phyloP scores from a whole-genome alignment of 2,888 invertebrate genomes.

The Ormia ochracea region DNA sequence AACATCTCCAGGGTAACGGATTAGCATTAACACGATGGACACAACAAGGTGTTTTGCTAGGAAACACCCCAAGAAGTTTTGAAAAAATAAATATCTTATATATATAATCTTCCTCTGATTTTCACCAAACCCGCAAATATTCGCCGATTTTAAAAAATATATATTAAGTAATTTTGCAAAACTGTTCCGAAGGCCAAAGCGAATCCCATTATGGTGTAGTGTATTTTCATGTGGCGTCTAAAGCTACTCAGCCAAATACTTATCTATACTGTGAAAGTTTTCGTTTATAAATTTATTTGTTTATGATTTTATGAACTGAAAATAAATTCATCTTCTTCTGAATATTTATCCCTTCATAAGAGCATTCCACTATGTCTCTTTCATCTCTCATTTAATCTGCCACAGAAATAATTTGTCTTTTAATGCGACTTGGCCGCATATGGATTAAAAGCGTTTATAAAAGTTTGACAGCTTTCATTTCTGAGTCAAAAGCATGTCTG shows the following conservation, averaged over 20 bases:
- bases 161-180: too few relatives aligned
- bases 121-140: too few relatives aligned
- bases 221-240: background rate
- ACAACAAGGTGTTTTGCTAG: too few relatives aligned
- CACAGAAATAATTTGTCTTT: slow-evolving; percentile 61
- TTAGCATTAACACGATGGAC: too few relatives aligned
- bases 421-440: slow-evolving; percentile 58
- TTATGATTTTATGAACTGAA: slow-evolving; percentile 18
- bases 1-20: too few relatives aligned
- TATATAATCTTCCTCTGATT: too few relatives aligned
- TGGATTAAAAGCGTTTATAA: slow-evolving; percentile 58
- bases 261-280: slow-evolving; percentile 54
- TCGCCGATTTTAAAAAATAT: too few relatives aligned
- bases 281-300: slow-evolving; percentile 49
- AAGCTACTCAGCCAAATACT: slow-evolving; percentile 43
- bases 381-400: slow-evolving; percentile 31
- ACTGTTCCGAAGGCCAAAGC: background rate
- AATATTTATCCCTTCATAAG: background rate
- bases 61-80: too few relatives aligned
- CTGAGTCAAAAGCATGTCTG: slow-evolving; percentile 34
- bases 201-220: background rate
- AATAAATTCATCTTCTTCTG: background rate
- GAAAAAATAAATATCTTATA: too few relatives aligned
- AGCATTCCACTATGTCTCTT: slow-evolving; percentile 24
- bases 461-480: slow-evolving; percentile 54